Percentiles rank a stretch among this genome's conserved stretches.
These are phyloP conservation scores for Drosophila formosana DNA, from an alignment of 2,888 invertebrate species.

Conservation along the genomic window DNA sequence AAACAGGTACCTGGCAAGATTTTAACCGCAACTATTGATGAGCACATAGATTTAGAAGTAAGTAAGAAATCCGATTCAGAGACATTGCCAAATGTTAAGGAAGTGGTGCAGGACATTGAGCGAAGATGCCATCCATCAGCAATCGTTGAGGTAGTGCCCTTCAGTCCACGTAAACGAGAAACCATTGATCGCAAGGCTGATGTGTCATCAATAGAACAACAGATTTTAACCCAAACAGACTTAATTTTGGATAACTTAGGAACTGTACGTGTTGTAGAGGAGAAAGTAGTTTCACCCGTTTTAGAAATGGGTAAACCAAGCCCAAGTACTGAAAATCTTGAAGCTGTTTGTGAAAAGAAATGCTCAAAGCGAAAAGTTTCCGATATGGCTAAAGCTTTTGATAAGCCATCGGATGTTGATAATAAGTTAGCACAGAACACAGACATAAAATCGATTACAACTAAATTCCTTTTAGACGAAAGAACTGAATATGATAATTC, in stretches of 20 bases:
- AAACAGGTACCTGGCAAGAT: slow-evolving; percentile 64
- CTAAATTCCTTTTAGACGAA: slow-evolving; percentile 60
- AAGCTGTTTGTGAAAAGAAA: slow-evolving; percentile 76
- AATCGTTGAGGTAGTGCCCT: slow-evolving; percentile 65
- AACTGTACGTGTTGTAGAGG: slow-evolving; percentile 21
- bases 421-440: slow-evolving; percentile 3
- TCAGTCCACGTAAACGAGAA: slow-evolving; percentile 81
- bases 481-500: slow-evolving; percentile 31
- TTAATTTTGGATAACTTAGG: slow-evolving; percentile 62
- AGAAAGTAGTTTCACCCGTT: slow-evolving; percentile 51
- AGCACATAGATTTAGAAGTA: slow-evolving; percentile 53
- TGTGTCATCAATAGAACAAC: slow-evolving; percentile 64
- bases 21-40: slow-evolving; percentile 57
- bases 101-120: slow-evolving; percentile 86
- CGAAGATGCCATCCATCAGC: slow-evolving; percentile 83
- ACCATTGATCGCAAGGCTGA: slow-evolving; percentile 54
- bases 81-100: slow-evolving; percentile 86
- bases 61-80: slow-evolving; percentile 49
- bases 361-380: slow-evolving; percentile 72
- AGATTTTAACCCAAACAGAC: slow-evolving; percentile 74
- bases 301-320: slow-evolving; percentile 35
- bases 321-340: slow-evolving; percentile 55
- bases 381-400: slow-evolving; percentile 65
- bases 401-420: slow-evolving; percentile 31
- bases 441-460: slow-evolving; percentile 52